phyloP scores from a whole-genome alignment of 2,797 vertebrate genomes.

The Micromesistius poutassou region DNA sequence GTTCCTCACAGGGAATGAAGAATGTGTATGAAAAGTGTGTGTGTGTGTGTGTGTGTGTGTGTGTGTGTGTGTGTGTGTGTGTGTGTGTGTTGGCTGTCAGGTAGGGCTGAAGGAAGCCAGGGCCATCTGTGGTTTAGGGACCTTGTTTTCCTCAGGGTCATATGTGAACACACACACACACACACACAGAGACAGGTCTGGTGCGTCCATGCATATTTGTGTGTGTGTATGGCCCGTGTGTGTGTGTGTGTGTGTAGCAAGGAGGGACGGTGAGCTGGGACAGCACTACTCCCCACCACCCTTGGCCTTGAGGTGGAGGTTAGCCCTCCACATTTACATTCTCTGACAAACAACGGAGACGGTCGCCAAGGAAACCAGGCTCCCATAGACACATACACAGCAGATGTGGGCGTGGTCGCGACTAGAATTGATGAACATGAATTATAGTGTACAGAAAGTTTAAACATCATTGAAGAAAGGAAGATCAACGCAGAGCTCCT shows the following conservation, averaged over 20 bases:
- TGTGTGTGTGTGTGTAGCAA: constrained; percentile 1
- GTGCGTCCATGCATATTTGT: constrained; percentile 21
- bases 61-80: constrained; percentile 3
- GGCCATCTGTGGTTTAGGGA: constrained; percentile 52
- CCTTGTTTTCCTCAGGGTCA: constrained; percentile 42
- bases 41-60: neutral
- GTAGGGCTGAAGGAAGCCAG: constrained; percentile 30
- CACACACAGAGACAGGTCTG: neutral
- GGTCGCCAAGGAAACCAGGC: constrained; percentile 12
- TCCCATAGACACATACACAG: neutral
- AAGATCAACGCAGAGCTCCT: too few species aligned
- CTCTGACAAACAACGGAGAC: constrained; percentile 12
- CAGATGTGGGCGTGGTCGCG: neutral
- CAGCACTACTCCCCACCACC: constrained; percentile 23
- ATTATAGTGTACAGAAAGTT: neutral
- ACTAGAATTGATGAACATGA: neutral
- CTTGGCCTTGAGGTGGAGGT: constrained; percentile 43
- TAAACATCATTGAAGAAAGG: neutral
- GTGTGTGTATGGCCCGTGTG: constrained; percentile 17
- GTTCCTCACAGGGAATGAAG: constrained; percentile 24
- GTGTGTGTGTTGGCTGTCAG: constrained; percentile 34
- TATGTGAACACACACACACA: neutral
- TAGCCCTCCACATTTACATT: constrained; percentile 40
- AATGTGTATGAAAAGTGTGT: neutral
- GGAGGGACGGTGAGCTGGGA: constrained; percentile 20